These are phyloP conservation scores for Drosophila seguyi DNA, from an alignment of 1,140 invertebrate species.

Conservation along the genomic window DNA sequence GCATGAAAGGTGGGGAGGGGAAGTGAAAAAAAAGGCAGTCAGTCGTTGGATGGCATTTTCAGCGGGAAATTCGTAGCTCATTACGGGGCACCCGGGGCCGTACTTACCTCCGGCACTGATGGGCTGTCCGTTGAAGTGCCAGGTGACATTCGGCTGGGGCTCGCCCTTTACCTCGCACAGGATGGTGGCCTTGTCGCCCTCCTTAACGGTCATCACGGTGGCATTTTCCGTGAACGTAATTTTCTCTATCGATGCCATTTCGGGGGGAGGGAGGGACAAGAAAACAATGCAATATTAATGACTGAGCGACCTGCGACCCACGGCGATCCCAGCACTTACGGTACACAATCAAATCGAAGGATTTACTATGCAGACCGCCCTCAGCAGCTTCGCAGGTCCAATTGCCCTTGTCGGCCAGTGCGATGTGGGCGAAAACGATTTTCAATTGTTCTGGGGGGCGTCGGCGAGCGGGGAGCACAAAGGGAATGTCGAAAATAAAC, in stretches of 20 bases:
- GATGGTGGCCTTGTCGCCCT: conserved; percentile 85
- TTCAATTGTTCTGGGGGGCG: conserved; percentile 72
- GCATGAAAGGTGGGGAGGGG: neutral
- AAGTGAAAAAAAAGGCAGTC: conserved; percentile 10
- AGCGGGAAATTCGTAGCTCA: conserved; percentile 56
- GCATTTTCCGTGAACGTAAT: conserved; percentile 86
- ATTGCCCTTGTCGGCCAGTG: conserved; percentile 83
- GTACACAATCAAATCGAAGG: conserved; percentile 85
- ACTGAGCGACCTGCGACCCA: conserved; percentile 24
- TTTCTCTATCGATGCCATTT: conserved; percentile 69
- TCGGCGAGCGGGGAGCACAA: neutral
- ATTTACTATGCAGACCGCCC: conserved; percentile 74
- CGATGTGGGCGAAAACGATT: conserved; percentile 85
- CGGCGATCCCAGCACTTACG: conserved; percentile 76
- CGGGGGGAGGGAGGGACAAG: neutral
- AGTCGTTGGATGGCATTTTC: conserved; percentile 2
- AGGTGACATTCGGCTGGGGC: conserved; percentile 86
- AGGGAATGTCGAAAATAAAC: conserved; percentile 31
- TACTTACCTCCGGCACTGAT: conserved; percentile 75
- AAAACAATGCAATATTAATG: conserved; percentile 80
- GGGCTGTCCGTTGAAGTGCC: conserved; percentile 85
- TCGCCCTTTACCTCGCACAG: conserved; percentile 86
- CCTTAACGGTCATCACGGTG: conserved; percentile 84
- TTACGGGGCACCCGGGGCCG: conserved; percentile 34
- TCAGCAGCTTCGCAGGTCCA: conserved; percentile 80